Evolutionary conservation across 92 coral and sea anemone genomes (phyloP), one percentile per base, ranked within the genome.

Genomic region (Anthopleura xanthogrammica): DNA sequence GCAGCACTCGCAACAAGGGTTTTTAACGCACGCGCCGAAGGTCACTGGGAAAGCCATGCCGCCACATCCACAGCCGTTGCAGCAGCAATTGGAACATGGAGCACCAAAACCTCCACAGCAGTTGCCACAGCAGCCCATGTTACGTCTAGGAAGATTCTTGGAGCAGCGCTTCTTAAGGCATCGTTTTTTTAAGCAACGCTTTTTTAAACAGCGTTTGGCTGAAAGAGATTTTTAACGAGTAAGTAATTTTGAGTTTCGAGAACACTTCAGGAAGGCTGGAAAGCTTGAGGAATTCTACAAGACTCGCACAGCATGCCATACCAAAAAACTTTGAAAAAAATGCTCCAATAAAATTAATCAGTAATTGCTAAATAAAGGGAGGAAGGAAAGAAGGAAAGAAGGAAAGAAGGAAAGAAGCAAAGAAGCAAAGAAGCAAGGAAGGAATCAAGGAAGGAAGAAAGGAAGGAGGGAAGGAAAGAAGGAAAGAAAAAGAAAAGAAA

Each of bases 1-100:
- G 78, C 90, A 88, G 23, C 95, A 90, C 70, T 90, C 88, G 80
- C 94, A 91, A 55, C 89, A 83, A 54, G 94, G 94, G 43, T 91
- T 91, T 76, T 91, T 88, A 16, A 84, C 88, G 83, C 85, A 85
- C 40, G 93, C 95, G 20, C 95, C 95, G 71, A 92, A 92, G 20
- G 76, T 80, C 14, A 90, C 92, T 1, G 95, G 93, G 41, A 92
- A 89, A 16, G 89, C 85, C 23, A 92, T 72, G 78, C 85, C 65
- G 12, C 91, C 83, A 54, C 91, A 84, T 0, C 78, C 92, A 86
- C 95, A 91, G 46, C 87, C 62, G 72, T 68, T 68, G 36, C 93
- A 86, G 60, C 90, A 88, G n/a, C 92, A 85, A 24, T 83, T 70
- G 76, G 85, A 41, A 13, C 79, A 76, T 20, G 93, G 91, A 17